phyloP scores from a whole-genome alignment of 2,888 invertebrate species.

The Prosapia bicincta region DNA sequence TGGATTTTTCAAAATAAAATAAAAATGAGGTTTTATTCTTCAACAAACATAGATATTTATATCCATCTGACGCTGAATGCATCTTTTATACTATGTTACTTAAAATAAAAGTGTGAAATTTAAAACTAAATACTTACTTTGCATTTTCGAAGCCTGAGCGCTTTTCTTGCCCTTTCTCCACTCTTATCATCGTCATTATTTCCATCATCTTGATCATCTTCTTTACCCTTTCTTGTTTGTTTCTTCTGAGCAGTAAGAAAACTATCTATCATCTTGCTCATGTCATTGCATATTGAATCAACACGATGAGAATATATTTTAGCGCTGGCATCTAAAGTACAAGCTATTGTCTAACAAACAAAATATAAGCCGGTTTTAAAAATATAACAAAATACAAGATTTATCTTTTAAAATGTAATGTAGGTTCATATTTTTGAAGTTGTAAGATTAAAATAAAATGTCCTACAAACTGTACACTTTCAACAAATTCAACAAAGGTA shows the following conservation, averaged over 20 bases:
- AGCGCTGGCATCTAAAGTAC: not conserved
- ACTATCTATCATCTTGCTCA: not conserved
- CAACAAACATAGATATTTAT: no score
- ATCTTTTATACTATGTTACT: no score
- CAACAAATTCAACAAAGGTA: no score
- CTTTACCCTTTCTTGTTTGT: not conserved
- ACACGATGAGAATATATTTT: not conserved
- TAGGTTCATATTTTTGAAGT: no score
- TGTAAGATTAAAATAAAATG: no score
- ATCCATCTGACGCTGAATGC: no score
- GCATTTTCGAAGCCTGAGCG: not conserved
- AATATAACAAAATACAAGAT: no score
- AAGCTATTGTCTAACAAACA: not conserved
- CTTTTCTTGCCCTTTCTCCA: not conserved
- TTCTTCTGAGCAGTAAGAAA: not conserved
- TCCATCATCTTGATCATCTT: not conserved
- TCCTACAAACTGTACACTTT: no score
- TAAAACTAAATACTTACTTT: not conserved
- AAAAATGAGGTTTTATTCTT: no score
- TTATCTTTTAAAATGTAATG: no score
- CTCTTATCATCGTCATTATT: not conserved
- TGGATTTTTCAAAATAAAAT: not conserved
- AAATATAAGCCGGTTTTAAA: no score
- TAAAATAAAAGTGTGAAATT: not conserved
- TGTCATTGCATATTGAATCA: not conserved